phyloP scores from a whole-genome alignment of 2,888 invertebrate genomes.

The Dynastes grantii region DNA sequence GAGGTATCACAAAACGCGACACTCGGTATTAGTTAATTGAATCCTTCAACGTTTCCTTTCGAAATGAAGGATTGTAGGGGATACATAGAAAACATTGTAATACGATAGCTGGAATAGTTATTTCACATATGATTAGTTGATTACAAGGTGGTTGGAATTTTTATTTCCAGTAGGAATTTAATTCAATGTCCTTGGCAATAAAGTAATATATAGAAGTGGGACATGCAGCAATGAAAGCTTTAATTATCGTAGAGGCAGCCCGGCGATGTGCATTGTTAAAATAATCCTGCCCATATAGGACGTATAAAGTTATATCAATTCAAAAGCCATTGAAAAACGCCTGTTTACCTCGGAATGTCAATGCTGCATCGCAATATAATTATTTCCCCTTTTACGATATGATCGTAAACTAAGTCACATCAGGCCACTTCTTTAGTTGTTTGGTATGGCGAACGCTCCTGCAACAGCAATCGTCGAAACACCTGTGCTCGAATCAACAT shows the following conservation, averaged over 20 bases:
- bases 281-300: slow-evolving; percentile 48
- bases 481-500: slow-evolving; percentile 56
- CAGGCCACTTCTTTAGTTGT: slow-evolving; percentile 53
- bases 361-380: slow-evolving; percentile 54
- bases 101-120: neutral
- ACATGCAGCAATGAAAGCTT: slow-evolving; percentile 44
- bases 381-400: slow-evolving; percentile 56
- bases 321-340: slow-evolving; percentile 49
- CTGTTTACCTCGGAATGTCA: slow-evolving; percentile 54
- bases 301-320: slow-evolving; percentile 51
- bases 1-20: too few relatives aligned
- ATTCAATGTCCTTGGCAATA: neutral
- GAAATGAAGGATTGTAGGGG: too few relatives aligned
- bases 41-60: too few relatives aligned
- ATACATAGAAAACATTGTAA: too few relatives aligned
- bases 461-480: slow-evolving; percentile 51
- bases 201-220: slow-evolving; percentile 43
- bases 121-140: too few relatives aligned
- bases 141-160: slow-evolving; percentile 14
- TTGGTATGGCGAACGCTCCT: slow-evolving; percentile 28
- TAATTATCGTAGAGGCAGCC: slow-evolving; percentile 24
- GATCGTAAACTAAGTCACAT: slow-evolving; percentile 55
- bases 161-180: slow-evolving; percentile 25
- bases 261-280: slow-evolving; percentile 47
- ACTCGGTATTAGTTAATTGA: too few relatives aligned